Percentiles rank a stretch among this genome's conserved stretches.
These are phyloP conservation scores for Cataglyphis albicans DNA, from an alignment of 2,888 invertebrate genomes.

Conservation along the genomic window DNA sequence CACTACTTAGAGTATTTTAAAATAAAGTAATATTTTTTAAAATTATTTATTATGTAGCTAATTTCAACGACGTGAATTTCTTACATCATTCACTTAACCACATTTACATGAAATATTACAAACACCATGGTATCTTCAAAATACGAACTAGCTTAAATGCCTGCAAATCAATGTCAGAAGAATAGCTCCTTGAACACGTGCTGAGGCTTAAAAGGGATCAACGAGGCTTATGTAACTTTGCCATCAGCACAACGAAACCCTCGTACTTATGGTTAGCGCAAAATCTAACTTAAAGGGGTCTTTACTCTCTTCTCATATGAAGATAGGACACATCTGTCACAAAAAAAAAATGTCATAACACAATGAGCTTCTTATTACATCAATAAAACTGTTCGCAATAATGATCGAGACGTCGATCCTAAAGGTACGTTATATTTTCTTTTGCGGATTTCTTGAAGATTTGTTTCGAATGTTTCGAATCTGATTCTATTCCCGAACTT, in stretches of 20 bases:
- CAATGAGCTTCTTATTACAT: constrained; percentile 23
- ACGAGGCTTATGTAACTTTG: constrained; percentile 51
- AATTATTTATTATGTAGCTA: not conserved
- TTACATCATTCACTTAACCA: constrained; percentile 28
- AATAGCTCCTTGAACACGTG: constrained; percentile 57
- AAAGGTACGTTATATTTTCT: not conserved
- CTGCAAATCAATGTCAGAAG: constrained; percentile 58
- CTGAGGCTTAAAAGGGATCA: constrained; percentile 59
- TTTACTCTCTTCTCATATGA: constrained; percentile 7
- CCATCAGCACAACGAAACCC: constrained; percentile 56
- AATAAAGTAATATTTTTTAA: not conserved
- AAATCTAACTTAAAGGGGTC: constrained; percentile 36
- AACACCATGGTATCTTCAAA: constrained; percentile 29
- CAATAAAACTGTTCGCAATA: constrained; percentile 17
- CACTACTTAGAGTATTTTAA: not conserved
- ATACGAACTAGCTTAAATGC: constrained; percentile 48
- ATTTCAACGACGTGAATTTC: not conserved
- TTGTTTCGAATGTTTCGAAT: not conserved
- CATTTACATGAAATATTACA: constrained; percentile 16
- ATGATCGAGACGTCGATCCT: not conserved
- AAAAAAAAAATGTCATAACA: constrained; percentile 17
- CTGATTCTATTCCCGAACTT: not conserved
- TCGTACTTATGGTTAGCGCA: constrained; percentile 47
- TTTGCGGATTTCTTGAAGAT: not conserved
- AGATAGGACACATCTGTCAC: constrained; percentile 21